These are phyloP conservation scores for Polia nebulosa DNA, from an alignment of 2,888 invertebrate species.

Conservation along the genomic window DNA sequence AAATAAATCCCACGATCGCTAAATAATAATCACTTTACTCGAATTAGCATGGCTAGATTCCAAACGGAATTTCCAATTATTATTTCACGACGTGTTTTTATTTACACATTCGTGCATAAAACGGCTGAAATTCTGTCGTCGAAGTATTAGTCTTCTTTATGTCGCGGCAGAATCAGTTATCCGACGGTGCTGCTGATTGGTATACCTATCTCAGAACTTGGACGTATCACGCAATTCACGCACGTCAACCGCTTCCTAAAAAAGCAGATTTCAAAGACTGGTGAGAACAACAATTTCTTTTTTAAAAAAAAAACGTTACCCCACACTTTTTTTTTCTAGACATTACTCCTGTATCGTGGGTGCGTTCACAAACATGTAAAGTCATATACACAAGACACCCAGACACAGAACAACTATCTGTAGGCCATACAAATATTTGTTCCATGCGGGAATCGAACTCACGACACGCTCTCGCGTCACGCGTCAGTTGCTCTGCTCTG, in stretches of 20 bases:
- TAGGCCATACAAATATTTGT: too few species aligned
- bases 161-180: not conserved
- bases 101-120: slow-evolving; percentile 16
- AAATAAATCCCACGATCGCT: slow-evolving; percentile 9
- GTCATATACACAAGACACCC: too few species aligned
- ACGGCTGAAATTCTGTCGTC: not conserved
- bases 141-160: not conserved
- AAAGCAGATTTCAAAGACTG: not conserved
- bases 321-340: too few species aligned
- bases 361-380: too few species aligned
- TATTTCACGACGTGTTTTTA: slow-evolving; percentile 23
- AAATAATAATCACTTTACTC: not conserved
- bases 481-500: too few species aligned
- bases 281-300: not conserved
- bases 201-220: not conserved
- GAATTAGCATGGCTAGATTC: slow-evolving; percentile 10
- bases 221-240: too few species aligned
- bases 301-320: too few species aligned
- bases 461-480: too few species aligned
- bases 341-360: too few species aligned
- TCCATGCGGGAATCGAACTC: too few species aligned
- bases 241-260: too few species aligned
- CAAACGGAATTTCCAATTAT: slow-evolving; percentile 33
- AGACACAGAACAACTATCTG: too few species aligned
- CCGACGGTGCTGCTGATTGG: not conserved